These are phyloP conservation scores for Hippoglossus hippoglossus DNA, from an alignment of 2,797 vertebrate species.

Conservation along the genomic window DNA sequence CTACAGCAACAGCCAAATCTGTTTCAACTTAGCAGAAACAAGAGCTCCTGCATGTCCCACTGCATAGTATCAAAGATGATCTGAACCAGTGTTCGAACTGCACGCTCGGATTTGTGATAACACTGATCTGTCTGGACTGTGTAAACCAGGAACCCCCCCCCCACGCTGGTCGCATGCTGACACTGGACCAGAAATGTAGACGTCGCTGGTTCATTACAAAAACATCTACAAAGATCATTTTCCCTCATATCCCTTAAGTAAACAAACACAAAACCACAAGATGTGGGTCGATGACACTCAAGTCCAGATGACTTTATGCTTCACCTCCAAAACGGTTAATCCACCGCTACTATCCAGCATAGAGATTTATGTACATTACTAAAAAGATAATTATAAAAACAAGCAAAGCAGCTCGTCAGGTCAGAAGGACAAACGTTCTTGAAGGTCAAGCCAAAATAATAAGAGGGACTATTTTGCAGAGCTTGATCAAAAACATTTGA, in stretches of 20 bases:
- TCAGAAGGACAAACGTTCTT: not conserved
- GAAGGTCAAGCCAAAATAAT: not conserved
- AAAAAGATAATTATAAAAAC: not conserved
- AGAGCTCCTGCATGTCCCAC: conserved; percentile 29
- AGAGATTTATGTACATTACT: not conserved
- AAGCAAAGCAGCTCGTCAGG: no score
- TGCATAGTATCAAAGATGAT: conserved; percentile 29
- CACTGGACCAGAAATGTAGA: conserved; percentile 6
- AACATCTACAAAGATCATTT: conserved; percentile 4
- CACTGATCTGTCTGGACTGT: conserved; percentile 7
- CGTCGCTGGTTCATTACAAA: conserved; percentile 10
- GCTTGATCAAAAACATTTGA: no score
- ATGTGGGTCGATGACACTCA: conserved; percentile 9
- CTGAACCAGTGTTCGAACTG: conserved; percentile 5
- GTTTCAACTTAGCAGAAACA: conserved; percentile 45
- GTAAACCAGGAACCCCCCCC: conserved; percentile 5
- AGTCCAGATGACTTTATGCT: not conserved
- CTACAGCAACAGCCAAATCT: conserved; percentile 19
- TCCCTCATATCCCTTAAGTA: conserved; percentile 1
- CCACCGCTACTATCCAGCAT: not conserved
- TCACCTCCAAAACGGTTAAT: not conserved
- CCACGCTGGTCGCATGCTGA: not conserved
- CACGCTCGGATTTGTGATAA: conserved; percentile 16
- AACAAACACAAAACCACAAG: conserved; percentile 36
- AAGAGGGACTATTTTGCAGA: not conserved